Percentiles rank a stretch among this genome's conserved stretches.
phyloP scores from a whole-genome alignment of 2,113 vertebrate species.

The Myodes glareolus region DNA sequence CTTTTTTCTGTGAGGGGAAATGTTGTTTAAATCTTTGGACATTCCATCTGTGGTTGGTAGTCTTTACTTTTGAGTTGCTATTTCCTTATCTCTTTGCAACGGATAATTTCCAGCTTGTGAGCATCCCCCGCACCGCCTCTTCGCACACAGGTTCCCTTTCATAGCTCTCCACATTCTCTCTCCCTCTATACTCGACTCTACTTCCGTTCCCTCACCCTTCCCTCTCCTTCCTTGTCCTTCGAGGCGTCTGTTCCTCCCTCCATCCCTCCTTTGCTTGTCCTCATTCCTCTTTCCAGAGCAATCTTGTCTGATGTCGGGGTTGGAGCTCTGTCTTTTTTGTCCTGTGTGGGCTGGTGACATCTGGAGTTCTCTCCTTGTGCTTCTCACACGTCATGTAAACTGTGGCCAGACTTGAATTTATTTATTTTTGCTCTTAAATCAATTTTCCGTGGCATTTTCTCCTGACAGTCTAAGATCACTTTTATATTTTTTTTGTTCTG shows the following conservation, averaged over 20 bases:
- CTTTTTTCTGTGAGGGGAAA: neutral
- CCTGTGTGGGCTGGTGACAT: neutral
- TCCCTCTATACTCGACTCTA: neutral
- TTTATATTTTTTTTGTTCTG: slow-evolving; percentile 11
- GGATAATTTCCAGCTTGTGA: neutral
- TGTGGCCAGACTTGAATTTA: neutral
- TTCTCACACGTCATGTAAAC: neutral
- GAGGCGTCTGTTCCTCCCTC: neutral
- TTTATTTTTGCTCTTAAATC: neutral
- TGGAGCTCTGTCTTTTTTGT: neutral
- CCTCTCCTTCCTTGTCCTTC: neutral
- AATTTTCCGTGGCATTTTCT: slow-evolving; percentile 11
- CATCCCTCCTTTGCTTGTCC: neutral
- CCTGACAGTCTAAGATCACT: neutral
- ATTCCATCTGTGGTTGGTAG: neutral
- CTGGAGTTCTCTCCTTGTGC: neutral
- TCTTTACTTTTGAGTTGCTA: neutral
- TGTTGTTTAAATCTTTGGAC: slow-evolving; percentile 1
- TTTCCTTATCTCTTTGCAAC: neutral
- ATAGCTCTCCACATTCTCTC: neutral
- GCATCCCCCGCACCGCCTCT: neutral
- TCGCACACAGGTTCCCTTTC: neutral
- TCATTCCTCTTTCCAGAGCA: neutral
- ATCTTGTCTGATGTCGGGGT: neutral
- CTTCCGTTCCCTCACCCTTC: neutral